A percentile compares a stretch with the other conserved stretches of the same genome.
These are phyloP conservation scores for Ctenodactylus gundi DNA, from an alignment of 2,113 vertebrate species.

Conservation along the genomic window DNA sequence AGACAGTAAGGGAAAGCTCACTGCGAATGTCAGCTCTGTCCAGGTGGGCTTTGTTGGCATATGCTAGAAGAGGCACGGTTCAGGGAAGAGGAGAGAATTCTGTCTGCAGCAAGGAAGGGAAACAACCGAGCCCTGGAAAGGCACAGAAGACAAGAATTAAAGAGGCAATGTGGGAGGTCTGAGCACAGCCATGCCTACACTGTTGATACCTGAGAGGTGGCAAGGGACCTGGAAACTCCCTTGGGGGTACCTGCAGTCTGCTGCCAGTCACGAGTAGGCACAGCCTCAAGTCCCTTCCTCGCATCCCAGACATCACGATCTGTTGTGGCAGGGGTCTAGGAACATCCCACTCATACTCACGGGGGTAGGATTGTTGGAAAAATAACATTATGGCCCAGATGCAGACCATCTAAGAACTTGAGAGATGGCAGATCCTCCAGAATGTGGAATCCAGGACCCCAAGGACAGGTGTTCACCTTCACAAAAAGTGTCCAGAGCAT, in stretches of 20 bases:
- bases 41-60: background rate
- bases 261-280: background rate
- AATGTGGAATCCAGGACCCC: accelerated
- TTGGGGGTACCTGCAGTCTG: background rate
- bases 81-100: background rate
- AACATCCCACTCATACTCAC: background rate
- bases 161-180: background rate
- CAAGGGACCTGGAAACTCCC: no score
- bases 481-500: background rate
- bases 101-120: background rate
- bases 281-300: background rate
- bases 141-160: background rate
- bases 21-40: background rate
- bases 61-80: background rate
- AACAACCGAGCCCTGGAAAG: background rate
- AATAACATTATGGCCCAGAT: background rate
- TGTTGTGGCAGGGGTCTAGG: background rate
- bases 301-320: background rate
- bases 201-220: background rate
- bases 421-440: background rate
- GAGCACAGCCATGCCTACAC: background rate
- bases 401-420: background rate
- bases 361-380: background rate
- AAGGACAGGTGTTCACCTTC: background rate
- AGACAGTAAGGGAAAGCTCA: background rate